Evolutionary conservation across 2,113 vertebrate genomes (phyloP), one percentile per base, ranked within the genome.

Genomic region (Planiliza haematocheilus): DNA sequence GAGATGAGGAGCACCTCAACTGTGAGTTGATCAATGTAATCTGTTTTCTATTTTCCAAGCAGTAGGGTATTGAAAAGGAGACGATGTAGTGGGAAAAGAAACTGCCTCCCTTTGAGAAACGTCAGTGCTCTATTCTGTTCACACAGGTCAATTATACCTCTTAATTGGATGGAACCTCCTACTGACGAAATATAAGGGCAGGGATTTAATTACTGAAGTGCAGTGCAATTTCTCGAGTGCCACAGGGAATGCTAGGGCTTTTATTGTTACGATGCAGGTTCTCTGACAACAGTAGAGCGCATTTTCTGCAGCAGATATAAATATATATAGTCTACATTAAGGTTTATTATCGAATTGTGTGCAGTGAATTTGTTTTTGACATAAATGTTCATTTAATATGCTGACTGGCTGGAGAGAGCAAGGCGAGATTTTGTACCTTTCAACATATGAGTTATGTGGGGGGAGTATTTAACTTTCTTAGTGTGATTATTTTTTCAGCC

Each of bases 1-100:
- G 56, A 77, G 6, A 55, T 64, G 43, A 59, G 66, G 77, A 92
- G 82, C 80, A 93, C 89, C 88, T 88, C 52, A 86, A 86, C 90
- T 91, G 94, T 94, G 94, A 92, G 92, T 91, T 91, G 92, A 93
- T 81, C 82, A 73, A 61, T 73, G 51, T 88, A 49, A 78, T 81
- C 61, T 74, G 14, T 51, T 76, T 70, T 82, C 62, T 68, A 48
- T 86, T 87, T 86, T 82, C 63, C 39, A 45, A 80, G 49, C 59
- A 68, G 66, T 17, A 4, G 45, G 12, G 42, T 56, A 58, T 78
- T 56, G 57, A 41, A 74, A 67, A 86, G 89, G 88, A 60, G 71
- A 77, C 18, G 57, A 79, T 77, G 77, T 82, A 91, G 50, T 41
- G 11, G n/a, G 90, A 81, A 61, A 75, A 67, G 76, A 74, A 74